Evolutionary conservation across 2,797 vertebrate genomes (phyloP).

Genomic region (Myotis findleyi): DNA sequence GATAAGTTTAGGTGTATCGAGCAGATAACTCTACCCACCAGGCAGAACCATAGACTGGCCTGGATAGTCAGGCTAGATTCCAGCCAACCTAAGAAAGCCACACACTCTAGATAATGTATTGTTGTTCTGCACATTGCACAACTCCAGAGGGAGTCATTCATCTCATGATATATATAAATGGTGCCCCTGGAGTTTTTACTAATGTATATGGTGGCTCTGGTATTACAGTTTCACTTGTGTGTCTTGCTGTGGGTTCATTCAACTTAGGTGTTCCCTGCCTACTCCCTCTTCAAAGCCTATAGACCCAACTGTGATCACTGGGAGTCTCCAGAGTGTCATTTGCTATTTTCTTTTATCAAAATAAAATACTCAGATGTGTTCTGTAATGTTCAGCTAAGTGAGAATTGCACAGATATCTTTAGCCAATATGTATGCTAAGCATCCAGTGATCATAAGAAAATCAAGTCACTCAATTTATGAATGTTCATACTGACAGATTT

Average conservation of each 20-base stretch:
- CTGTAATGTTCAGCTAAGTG: not conserved
- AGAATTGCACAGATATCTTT: not conserved
- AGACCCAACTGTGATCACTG: not conserved
- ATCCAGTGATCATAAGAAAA: conserved; percentile 11
- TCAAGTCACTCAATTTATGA: not conserved
- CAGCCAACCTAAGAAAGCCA: not conserved
- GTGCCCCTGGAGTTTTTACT: not conserved
- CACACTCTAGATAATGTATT: not conserved
- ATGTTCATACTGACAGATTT: conserved; percentile 2
- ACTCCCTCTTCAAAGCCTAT: not conserved
- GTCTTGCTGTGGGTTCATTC: conserved; percentile 11
- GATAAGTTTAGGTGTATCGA: not conserved
- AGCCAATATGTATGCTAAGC: not conserved
- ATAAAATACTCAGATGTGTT: not conserved
- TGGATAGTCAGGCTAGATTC: not conserved
- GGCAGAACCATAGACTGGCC: not conserved
- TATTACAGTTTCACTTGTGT: not conserved
- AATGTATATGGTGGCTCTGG: not conserved
- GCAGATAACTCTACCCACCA: not conserved
- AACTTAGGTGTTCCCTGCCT: not conserved
- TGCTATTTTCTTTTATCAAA: not conserved
- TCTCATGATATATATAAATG: not conserved
- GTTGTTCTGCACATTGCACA: not conserved
- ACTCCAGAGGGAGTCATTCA: not conserved
- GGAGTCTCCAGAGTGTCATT: not conserved